These are phyloP conservation scores for Melanargia galathea DNA, from an alignment of 2,888 invertebrate genomes.

Conservation along the genomic window DNA sequence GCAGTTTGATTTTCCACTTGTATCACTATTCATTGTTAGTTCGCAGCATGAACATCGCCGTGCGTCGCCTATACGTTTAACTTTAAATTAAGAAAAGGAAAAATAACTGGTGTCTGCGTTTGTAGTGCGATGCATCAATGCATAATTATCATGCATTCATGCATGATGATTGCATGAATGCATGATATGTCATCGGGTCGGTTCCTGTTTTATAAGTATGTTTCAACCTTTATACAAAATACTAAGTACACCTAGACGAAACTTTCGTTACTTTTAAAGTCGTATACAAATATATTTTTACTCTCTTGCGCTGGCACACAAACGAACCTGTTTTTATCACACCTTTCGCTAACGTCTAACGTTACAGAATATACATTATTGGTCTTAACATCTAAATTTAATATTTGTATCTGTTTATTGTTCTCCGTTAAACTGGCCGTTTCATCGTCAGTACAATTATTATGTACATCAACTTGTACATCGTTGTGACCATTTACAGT, in stretches of 20 bases:
- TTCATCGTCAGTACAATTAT: constrained; percentile 46
- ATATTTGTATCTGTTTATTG: constrained; percentile 80
- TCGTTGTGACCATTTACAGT: constrained; percentile 45
- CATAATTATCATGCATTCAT: too few species aligned
- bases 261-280: constrained; percentile 77
- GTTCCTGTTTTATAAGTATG: neutral
- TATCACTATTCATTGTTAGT: too few species aligned
- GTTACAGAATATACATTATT: constrained; percentile 78
- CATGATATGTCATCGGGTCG: neutral
- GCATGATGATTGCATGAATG: too few species aligned
- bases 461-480: constrained; percentile 57
- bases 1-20: too few species aligned
- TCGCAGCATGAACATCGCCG: too few species aligned
- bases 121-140: too few species aligned
- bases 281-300: constrained; percentile 79
- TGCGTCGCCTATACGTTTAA: too few species aligned
- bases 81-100: too few species aligned
- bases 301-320: constrained; percentile 72
- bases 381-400: constrained; percentile 77
- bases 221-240: constrained; percentile 24
- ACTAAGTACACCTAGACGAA: constrained; percentile 58
- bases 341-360: constrained; percentile 69
- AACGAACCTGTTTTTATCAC: constrained; percentile 69
- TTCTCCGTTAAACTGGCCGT: constrained; percentile 59
- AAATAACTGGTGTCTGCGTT: too few species aligned